Conservation (phyloP, 1,140 invertebrate genomes). For the Zaprionus camerounensis region DNA sequence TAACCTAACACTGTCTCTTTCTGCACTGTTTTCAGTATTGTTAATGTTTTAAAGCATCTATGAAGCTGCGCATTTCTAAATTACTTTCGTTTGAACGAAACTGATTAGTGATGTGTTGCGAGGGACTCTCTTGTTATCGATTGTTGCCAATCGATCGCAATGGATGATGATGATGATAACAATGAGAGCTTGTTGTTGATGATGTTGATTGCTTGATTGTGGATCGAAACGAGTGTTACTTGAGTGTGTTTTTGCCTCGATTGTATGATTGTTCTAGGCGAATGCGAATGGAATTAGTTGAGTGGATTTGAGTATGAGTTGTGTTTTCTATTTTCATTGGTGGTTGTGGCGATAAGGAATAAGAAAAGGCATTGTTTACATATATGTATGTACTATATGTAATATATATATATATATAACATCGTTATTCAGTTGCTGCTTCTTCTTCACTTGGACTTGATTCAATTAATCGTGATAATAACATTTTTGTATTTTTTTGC, state of each 20-base stretch:
- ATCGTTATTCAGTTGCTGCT: slow-evolving; percentile 25
- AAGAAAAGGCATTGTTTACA: slow-evolving; percentile 74
- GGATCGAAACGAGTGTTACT: slow-evolving; percentile 31
- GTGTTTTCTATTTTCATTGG: slow-evolving; percentile 51
- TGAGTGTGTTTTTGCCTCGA: slow-evolving; percentile 14
- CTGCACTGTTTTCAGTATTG: slow-evolving; percentile 1
- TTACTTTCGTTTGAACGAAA: slow-evolving; percentile 51
- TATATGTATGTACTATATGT: slow-evolving; percentile 16
- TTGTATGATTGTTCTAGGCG: slow-evolving; percentile 11
- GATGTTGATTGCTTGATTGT: slow-evolving; percentile 8
- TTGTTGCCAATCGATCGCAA: slow-evolving; percentile 17
- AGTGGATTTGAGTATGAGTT: slow-evolving; percentile 1
- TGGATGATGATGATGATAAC: slow-evolving; percentile 33
- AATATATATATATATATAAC: slow-evolving; percentile 24
- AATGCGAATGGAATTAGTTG: background rate
- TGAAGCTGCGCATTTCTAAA: slow-evolving; percentile 41
- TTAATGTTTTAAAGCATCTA: background rate
- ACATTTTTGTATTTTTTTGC: slow-evolving; percentile 29
- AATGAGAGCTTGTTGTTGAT: slow-evolving; percentile 10
- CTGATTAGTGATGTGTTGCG: slow-evolving; percentile 39
- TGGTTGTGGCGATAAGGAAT: slow-evolving; percentile 59
- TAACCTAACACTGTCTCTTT: background rate
- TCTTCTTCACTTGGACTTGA: slow-evolving; percentile 13
- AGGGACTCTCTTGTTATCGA: background rate
- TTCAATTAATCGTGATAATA: slow-evolving; percentile 58